phyloP scores from a whole-genome alignment of 2,888 invertebrate species.

The Psylliodes chrysocephalus region DNA sequence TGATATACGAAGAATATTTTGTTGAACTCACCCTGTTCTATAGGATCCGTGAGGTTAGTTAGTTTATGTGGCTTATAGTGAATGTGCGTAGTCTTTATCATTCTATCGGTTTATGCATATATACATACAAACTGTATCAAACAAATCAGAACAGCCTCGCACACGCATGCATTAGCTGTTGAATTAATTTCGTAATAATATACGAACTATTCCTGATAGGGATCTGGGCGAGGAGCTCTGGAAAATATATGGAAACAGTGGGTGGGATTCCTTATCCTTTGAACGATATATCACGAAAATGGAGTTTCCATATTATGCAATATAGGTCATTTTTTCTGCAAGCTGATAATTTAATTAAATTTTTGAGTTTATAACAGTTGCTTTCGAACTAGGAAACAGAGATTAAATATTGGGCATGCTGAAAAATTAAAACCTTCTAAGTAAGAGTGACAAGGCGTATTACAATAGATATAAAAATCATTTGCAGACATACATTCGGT shows the following conservation, averaged over 20 bases:
- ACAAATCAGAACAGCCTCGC: conserved; percentile 38
- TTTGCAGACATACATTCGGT: too few relatives aligned
- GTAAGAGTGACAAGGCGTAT: too few relatives aligned
- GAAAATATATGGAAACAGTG: conserved; percentile 19
- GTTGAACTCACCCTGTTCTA: background rate
- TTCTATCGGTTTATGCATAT: conserved; percentile 42
- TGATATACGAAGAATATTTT: too few relatives aligned
- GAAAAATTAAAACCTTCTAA: too few relatives aligned
- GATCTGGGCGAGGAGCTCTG: conserved; percentile 29
- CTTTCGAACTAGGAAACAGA: too few relatives aligned
- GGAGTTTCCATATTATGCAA: too few relatives aligned
- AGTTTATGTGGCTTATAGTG: conserved; percentile 27
- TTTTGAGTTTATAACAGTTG: too few relatives aligned
- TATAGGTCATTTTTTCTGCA: too few relatives aligned
- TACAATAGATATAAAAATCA: too few relatives aligned
- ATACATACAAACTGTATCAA: conserved; percentile 39
- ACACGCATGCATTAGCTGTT: conserved; percentile 39
- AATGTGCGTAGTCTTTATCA: conserved; percentile 40
- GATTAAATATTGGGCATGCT: too few relatives aligned
- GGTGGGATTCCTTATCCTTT: conserved; percentile 25
- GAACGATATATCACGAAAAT: conserved; percentile 1
- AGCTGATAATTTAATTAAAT: too few relatives aligned
- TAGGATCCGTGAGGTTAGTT: conserved; percentile 12
- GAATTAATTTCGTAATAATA: conserved; percentile 46
- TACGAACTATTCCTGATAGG: conserved; percentile 39